Conservation (phyloP, 1,140 invertebrate genomes). For the Sitobion miscanthi region DNA sequence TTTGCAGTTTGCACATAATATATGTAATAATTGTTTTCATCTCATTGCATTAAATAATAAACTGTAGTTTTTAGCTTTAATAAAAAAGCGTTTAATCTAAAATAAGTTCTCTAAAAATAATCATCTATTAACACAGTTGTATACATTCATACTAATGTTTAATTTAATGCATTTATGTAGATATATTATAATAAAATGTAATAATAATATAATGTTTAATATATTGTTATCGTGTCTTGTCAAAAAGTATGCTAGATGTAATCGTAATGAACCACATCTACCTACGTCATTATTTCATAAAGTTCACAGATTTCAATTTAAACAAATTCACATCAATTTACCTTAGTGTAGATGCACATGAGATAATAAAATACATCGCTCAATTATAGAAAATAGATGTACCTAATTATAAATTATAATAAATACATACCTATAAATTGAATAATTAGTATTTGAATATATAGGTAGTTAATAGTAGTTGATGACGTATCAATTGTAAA, state of each 20-base stretch:
- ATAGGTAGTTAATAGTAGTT: not conserved
- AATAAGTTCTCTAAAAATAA: not conserved
- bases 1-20: not conserved
- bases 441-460: too few species aligned
- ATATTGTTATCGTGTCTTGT: not conserved
- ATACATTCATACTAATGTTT: not conserved
- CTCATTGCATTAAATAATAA: not conserved
- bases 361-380: not conserved
- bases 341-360: not conserved
- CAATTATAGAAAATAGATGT: not conserved
- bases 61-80: not conserved
- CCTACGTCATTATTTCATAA: not conserved
- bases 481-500: not conserved
- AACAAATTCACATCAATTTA: not conserved
- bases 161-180: not conserved
- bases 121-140: not conserved
- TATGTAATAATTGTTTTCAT: not conserved
- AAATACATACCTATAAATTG: too few species aligned
- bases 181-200: not conserved
- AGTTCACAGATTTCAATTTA: not conserved
- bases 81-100: not conserved
- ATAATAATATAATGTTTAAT: not conserved
- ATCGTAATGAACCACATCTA: not conserved
- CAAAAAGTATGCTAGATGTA: not conserved
- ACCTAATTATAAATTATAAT: too few species aligned